These are phyloP conservation scores for Dipodomys spectabilis DNA, from an alignment of 2,113 vertebrate species.

Conservation along the genomic window DNA sequence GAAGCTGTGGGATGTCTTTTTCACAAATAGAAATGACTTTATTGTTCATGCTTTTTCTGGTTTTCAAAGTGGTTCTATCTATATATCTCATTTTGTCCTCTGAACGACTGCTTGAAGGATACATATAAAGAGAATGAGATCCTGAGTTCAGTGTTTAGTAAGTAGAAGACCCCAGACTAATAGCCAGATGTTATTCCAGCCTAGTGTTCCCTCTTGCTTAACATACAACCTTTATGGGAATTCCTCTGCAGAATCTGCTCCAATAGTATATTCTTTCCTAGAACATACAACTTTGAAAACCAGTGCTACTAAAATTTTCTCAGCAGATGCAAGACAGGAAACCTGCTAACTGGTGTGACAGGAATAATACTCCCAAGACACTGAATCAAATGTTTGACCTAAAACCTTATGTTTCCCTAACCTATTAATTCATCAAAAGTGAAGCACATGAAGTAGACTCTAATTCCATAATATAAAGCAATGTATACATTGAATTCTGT, in stretches of 20 bases:
- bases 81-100: not conserved
- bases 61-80: not conserved
- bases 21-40: not conserved
- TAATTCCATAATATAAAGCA: not conserved
- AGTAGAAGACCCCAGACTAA: not conserved
- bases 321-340: not conserved
- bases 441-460: not conserved
- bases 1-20: not conserved
- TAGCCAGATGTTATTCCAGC: not conserved
- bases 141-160: not conserved
- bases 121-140: not conserved
- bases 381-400: not conserved
- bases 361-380: not conserved
- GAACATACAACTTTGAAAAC: not conserved
- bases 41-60: not conserved
- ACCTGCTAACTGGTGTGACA: not conserved
- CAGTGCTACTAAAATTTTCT: not conserved
- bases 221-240: not conserved
- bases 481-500: not conserved
- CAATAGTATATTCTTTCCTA: not conserved
- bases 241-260: not conserved
- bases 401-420: not conserved
- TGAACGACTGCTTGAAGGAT: not conserved
- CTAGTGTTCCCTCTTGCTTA: not conserved
- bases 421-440: not conserved